Conservation (phyloP, 2,113 vertebrate genomes). For the Toxotes jaculatrix region DNA sequence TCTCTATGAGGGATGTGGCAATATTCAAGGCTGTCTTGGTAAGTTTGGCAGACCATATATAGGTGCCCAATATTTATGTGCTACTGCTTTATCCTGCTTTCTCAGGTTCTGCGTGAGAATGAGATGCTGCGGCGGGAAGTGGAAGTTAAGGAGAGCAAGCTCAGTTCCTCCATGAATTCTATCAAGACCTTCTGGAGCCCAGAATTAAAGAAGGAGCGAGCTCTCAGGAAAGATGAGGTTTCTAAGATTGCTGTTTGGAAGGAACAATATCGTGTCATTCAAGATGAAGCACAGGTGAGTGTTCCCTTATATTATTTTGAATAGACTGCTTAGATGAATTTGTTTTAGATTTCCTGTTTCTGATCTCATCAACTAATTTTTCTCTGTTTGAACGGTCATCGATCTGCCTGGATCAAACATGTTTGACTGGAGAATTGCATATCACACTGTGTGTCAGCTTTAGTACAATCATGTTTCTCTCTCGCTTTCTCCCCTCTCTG, state of each 20-base stretch:
- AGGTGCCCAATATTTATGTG: neutral
- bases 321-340: neutral
- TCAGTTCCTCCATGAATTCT: conserved; percentile 99
- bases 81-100: neutral
- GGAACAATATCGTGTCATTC: conserved; percentile 95
- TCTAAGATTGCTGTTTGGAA: conserved; percentile 97
- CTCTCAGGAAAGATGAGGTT: conserved; percentile 96
- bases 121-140: conserved; percentile 94
- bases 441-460: conserved; percentile 33
- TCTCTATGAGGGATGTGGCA: neutral
- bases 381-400: neutral
- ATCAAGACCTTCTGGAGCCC: conserved; percentile 99
- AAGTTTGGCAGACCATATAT: neutral
- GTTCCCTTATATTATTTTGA: neutral
- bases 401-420: neutral
- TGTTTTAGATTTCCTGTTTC: neutral
- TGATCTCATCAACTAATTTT: neutral
- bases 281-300: conserved; percentile 96
- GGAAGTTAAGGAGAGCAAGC: conserved; percentile 98
- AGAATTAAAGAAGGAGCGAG: conserved; percentile 97
- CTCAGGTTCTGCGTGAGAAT: conserved; percentile 89
- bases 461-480: conserved; percentile 11
- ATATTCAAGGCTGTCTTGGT: neutral
- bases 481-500: conserved; percentile 15
- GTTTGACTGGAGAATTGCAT: neutral